Conservation (phyloP, 2,797 vertebrate genomes). For the Catamblyrhynchus diadema region DNA sequence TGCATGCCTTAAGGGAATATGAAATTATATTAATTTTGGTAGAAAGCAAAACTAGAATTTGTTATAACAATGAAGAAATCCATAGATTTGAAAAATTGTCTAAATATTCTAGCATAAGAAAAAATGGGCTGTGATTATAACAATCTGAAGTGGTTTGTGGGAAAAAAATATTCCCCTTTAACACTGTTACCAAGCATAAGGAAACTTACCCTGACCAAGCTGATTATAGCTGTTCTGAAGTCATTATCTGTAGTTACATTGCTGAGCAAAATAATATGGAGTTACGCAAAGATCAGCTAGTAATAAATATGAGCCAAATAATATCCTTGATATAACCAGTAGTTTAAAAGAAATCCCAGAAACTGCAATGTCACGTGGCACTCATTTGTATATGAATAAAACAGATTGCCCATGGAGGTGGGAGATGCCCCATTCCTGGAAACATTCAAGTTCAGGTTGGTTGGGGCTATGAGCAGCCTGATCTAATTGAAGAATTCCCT, state of each 20-base stretch:
- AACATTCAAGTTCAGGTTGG: not conserved
- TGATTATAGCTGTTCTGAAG: not conserved
- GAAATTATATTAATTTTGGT: not conserved
- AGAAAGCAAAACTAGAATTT: not conserved
- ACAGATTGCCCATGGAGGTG: not conserved
- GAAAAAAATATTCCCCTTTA: not conserved
- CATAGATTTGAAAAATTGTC: not conserved
- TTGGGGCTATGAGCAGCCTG: not conserved
- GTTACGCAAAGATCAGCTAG: not conserved
- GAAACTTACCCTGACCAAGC: not conserved
- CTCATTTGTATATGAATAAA: not conserved
- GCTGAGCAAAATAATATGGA: not conserved
- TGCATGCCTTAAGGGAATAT: not conserved
- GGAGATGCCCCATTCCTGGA: not conserved
- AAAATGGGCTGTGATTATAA: not conserved
- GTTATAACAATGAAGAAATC: not conserved
- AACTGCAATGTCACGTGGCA: fast-evolving
- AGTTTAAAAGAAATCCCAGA: not conserved
- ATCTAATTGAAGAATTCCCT: not conserved
- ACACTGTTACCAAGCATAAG: not conserved
- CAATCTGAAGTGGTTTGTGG: not conserved
- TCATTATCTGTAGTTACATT: not conserved
- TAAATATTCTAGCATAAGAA: not conserved
- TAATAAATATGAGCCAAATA: not conserved
- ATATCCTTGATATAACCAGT: not conserved